Conservation (phyloP, 2,113 vertebrate species). For the Eurystomus gularis region DNA sequence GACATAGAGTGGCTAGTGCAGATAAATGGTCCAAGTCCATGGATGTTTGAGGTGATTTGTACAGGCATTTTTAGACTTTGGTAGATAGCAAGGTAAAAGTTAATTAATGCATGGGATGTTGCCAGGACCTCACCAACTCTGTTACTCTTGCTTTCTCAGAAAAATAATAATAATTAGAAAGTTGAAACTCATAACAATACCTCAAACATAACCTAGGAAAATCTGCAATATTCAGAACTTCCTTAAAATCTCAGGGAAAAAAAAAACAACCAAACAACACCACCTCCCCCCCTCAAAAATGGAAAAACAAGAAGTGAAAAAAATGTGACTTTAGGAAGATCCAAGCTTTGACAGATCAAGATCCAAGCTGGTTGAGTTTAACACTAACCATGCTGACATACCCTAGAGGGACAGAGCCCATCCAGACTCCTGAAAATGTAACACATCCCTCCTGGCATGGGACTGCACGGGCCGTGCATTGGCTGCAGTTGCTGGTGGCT, state of each 20-base stretch:
- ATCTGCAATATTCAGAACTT: neutral
- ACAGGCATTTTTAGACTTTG: neutral
- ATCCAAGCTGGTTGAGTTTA: neutral
- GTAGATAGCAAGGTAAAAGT: neutral
- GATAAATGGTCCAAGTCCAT: neutral
- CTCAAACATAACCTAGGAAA: neutral
- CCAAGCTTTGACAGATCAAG: neutral
- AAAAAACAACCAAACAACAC: no score
- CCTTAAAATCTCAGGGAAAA: neutral
- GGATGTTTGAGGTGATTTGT: neutral
- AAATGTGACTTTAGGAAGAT: neutral
- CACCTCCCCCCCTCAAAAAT: neutral
- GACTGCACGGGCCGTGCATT: fast-evolving
- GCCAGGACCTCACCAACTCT: neutral
- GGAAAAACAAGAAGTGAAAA: neutral
- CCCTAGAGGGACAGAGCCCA: neutral
- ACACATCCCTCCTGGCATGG: neutral
- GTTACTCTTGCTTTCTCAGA: neutral
- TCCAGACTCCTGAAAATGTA: neutral
- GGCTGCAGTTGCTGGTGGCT: neutral
- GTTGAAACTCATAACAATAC: neutral
- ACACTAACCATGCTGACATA: neutral
- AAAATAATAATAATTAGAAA: neutral
- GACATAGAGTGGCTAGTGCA: neutral
- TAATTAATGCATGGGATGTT: neutral